Evolutionary conservation across 2,797 vertebrate genomes (phyloP), one percentile per base, ranked within the genome.

Genomic region (Intellagama lesueurii): DNA sequence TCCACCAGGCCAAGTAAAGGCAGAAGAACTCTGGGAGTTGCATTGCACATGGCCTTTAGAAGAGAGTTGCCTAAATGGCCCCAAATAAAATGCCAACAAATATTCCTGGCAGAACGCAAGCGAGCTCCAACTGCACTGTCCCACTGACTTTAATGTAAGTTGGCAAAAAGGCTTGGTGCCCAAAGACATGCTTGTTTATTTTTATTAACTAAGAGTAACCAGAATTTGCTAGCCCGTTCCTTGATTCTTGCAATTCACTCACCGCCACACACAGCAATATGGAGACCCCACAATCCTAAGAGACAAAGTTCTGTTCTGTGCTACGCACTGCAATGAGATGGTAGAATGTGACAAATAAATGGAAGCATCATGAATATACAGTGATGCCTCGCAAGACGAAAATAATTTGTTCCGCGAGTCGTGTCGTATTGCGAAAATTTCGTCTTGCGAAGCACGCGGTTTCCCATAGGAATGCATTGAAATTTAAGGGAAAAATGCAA

Each of bases 131-230:
- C 86, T 86, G 86, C 72, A 28, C 79, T 88, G 56, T 89, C 88
- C 81, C 83, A 88, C 60, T 82, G 91, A 93, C 87, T 94, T 92
- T 88, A 91, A 8, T 83, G 82, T 88, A 88, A 90, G 49, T 22
- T 93, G 82, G 89, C 92, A 7, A 90, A 92, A 64, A 92, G 72
- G 69, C 47, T 89, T 30, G 28, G 76, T 0, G 1, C 47, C 86
- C 87, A 88, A 88, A 95, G 92, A 87, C 91, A 86, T n/a, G 87
- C 88, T 82, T 82, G 87, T 90, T 86, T 93, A 94, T 92, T 95
- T 95, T 92, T 92, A 93, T 80, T 90, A 85, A 90, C 79, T n/a
- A 56, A 77, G 52, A 69, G 76, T 47, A 91, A 91, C 83, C 92
- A 94, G 91, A 93, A 90, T 24, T 2, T 52, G 75, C 87, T 88